Conservation (phyloP, 2,888 invertebrate species). For the Cephus rjabovi region DNA sequence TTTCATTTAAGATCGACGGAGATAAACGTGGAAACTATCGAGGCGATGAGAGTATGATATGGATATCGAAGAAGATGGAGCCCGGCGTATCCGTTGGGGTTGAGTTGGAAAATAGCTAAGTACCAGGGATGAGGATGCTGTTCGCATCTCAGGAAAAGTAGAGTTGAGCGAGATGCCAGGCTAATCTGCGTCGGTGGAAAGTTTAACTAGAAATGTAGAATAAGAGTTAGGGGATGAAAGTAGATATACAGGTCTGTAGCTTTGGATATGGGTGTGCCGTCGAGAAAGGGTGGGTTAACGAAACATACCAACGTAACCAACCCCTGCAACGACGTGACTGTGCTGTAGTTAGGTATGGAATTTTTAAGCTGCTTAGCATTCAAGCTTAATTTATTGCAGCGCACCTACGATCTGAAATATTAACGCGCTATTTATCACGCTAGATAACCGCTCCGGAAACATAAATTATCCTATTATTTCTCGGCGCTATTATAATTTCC, state of each 20-base stretch:
- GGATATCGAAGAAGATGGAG: not conserved
- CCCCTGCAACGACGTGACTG: not conserved
- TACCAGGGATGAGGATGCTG: not conserved
- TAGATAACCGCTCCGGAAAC: conserved; percentile 13
- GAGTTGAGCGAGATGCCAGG: conserved; percentile 15
- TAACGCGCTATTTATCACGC: conserved; percentile 30
- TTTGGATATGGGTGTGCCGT: too few relatives aligned
- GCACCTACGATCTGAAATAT: conserved; percentile 40
- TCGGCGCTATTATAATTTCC: not conserved
- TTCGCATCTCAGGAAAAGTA: not conserved
- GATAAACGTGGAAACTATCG: not conserved
- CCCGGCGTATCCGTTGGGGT: too few relatives aligned
- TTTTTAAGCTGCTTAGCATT: conserved; percentile 52
- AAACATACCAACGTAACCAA: conserved; percentile 34
- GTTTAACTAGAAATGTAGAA: conserved; percentile 51
- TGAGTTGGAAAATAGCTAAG: not conserved
- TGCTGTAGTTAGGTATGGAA: conserved; percentile 30
- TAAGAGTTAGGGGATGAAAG: conserved; percentile 8
- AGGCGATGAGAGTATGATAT: not conserved
- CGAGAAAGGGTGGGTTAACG: conserved; percentile 35
- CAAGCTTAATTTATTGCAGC: conserved; percentile 40
- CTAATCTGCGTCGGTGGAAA: conserved; percentile 51
- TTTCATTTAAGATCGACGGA: not conserved
- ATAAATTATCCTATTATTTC: conserved; percentile 1
- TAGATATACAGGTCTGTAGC: not conserved